A percentile compares a stretch with the other conserved stretches of the same genome.
phyloP scores from a whole-genome alignment of 2,888 invertebrate species.

The Caenorhabditis sp. region DNA sequence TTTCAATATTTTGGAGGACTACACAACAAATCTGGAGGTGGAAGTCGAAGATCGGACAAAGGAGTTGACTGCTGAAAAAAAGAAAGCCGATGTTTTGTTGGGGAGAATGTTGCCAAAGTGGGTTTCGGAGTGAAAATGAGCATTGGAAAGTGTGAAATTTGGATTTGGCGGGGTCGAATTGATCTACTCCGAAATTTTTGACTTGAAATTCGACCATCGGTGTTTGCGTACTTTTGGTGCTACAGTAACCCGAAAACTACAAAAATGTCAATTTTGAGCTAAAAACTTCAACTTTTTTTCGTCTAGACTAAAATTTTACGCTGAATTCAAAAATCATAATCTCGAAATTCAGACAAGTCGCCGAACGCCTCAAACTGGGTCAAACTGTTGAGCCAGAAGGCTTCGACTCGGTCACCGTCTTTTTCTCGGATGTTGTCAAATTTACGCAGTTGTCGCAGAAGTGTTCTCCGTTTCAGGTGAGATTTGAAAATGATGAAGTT shows the following conservation, averaged over 20 bases:
- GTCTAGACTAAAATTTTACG: neutral
- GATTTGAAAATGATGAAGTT: neutral
- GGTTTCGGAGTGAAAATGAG: neutral
- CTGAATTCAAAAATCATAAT: neutral
- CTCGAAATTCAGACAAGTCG: constrained; percentile 77
- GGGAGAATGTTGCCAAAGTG: constrained; percentile 80
- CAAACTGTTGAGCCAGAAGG: constrained; percentile 81
- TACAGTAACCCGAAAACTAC: constrained; percentile 4
- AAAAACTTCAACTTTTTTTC: neutral
- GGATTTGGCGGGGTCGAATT: neutral
- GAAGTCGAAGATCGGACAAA: constrained; percentile 79
- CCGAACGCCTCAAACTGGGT: constrained; percentile 79
- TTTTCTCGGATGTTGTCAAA: constrained; percentile 82
- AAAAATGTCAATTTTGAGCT: neutral
- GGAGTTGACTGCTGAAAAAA: constrained; percentile 79
- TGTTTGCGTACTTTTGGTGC: neutral
- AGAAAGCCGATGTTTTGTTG: constrained; percentile 78
- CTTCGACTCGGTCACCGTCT: constrained; percentile 80
- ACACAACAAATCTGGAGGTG: constrained; percentile 78
- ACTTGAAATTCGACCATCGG: neutral
- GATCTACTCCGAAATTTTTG: neutral
- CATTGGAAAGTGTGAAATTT: neutral
- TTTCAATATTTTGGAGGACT: constrained; percentile 80
- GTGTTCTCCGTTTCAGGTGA: constrained; percentile 81
- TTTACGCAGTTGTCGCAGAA: constrained; percentile 80